Evolutionary conservation across 2,888 invertebrate genomes (phyloP).

Genomic region (Tetranychus piercei): DNA sequence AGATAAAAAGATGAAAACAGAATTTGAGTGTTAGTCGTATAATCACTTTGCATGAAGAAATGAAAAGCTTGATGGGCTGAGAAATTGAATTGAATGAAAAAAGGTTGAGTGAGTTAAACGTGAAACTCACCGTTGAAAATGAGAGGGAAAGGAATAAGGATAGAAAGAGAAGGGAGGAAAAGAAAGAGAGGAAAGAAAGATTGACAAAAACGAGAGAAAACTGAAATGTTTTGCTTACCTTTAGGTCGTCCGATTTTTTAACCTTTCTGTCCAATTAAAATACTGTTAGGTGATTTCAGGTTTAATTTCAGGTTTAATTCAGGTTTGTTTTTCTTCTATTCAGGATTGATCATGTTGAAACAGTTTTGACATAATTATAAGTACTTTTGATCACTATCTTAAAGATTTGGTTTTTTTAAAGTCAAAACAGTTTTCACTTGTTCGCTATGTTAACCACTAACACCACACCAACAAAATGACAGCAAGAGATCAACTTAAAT

Average conservation of each 20-base stretch:
- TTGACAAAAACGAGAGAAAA: neutral
- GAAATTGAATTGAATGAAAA: neutral
- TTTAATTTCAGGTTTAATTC: neutral
- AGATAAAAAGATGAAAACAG: neutral
- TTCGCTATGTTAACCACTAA: too few relatives aligned
- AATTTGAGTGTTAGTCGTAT: neutral
- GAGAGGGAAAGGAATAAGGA: neutral
- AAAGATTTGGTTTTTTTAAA: too few relatives aligned
- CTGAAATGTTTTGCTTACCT: too few relatives aligned
- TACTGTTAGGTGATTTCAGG: neutral
- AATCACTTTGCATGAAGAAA: neutral
- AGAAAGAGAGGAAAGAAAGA: neutral
- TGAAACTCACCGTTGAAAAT: neutral
- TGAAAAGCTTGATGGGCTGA: neutral
- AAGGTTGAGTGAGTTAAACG: neutral
- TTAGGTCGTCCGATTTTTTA: neutral
- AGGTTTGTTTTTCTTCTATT: neutral
- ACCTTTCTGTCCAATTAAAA: neutral
- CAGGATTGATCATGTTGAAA: neutral
- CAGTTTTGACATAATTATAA: neutral
- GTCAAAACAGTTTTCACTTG: too few relatives aligned
- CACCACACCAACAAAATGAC: too few relatives aligned
- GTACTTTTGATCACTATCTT: too few relatives aligned
- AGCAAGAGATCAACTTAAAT: too few relatives aligned
- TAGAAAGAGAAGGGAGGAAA: neutral